A percentile compares a stretch with the other conserved stretches of the same genome.
Evolutionary conservation across 2,888 invertebrate species (phyloP).

Genomic region (Protophormia terraenovae): DNA sequence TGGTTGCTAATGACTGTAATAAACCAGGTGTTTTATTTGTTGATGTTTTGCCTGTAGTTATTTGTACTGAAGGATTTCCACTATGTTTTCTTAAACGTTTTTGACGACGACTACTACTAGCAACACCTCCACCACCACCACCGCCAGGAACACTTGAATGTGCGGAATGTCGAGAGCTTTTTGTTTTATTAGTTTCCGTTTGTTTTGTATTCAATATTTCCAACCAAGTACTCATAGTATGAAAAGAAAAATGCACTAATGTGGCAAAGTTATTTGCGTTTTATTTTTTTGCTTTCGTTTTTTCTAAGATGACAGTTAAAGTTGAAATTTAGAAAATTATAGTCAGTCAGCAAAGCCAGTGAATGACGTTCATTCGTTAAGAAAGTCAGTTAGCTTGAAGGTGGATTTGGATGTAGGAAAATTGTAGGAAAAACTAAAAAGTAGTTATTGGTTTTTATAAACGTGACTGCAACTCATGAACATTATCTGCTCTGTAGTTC

Average conservation of each 20-base stretch:
- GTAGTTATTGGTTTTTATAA: slow-evolving; percentile 30
- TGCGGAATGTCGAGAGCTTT: slow-evolving; percentile 45
- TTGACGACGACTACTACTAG: slow-evolving; percentile 11
- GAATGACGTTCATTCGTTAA: neutral
- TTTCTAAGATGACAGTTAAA: neutral
- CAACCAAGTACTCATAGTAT: slow-evolving; percentile 57
- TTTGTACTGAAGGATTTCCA: slow-evolving; percentile 2
- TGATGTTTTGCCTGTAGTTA: slow-evolving; percentile 12
- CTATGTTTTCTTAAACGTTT: slow-evolving; percentile 39
- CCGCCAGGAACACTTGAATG: neutral
- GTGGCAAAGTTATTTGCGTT: slow-evolving; percentile 15
- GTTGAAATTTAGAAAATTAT: neutral
- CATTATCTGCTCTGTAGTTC: slow-evolving; percentile 10
- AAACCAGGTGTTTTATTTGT: slow-evolving; percentile 47
- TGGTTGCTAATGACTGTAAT: slow-evolving; percentile 48
- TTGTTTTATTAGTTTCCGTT: slow-evolving; percentile 39
- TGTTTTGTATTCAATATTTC: slow-evolving; percentile 56
- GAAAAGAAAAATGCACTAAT: slow-evolving; percentile 10
- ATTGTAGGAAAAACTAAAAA: neutral
- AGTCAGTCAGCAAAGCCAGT: neutral
- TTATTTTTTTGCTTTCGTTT: neutral
- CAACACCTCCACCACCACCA: neutral
- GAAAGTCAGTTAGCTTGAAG: neutral
- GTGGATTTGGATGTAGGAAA: neutral
- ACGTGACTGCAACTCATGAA: slow-evolving; percentile 37